Conservation (phyloP, 2,888 invertebrate genomes). For the Pycnomerus fuliginosus region DNA sequence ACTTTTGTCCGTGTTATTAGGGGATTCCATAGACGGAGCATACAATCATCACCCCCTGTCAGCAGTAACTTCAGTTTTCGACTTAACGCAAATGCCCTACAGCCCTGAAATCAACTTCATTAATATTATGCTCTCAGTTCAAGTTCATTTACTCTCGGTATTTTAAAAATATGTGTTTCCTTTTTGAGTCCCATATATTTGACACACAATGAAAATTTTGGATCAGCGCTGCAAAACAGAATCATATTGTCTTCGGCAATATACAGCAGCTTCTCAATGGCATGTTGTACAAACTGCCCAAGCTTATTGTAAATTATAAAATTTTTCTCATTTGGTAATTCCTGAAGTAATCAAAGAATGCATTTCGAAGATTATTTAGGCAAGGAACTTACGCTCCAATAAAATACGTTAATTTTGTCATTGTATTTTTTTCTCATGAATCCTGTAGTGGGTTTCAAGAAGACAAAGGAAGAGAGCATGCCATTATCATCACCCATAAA, state of each 20-base stretch:
- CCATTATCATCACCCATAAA: constrained; percentile 61
- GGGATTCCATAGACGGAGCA: constrained; percentile 60
- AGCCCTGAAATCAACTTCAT: constrained; percentile 49
- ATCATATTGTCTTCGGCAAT: constrained; percentile 54
- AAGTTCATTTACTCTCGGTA: constrained; percentile 53
- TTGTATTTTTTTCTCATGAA: constrained; percentile 57
- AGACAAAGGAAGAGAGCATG: constrained; percentile 55
- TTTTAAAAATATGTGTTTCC: constrained; percentile 57
- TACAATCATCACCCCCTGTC: constrained; percentile 59
- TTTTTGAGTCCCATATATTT: constrained; percentile 52
- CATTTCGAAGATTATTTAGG: neutral
- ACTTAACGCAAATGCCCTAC: constrained; percentile 59
- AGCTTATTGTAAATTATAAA: constrained; percentile 53
- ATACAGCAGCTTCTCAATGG: constrained; percentile 55
- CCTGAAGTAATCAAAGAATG: constrained; percentile 47
- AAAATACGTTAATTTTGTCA: constrained; percentile 59
- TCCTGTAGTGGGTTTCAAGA: constrained; percentile 57
- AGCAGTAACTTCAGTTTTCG: constrained; percentile 55
- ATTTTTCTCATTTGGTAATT: constrained; percentile 55
- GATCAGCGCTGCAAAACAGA: constrained; percentile 60
- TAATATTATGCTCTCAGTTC: neutral
- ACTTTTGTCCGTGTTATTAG: constrained; percentile 50
- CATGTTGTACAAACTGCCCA: constrained; percentile 51
- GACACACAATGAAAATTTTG: constrained; percentile 54
- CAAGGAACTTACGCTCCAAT: constrained; percentile 58